Percentiles rank a stretch among this genome's conserved stretches.
Evolutionary conservation across 2,888 invertebrate species (phyloP).

Genomic region (Drosophila paramelanica): DNA sequence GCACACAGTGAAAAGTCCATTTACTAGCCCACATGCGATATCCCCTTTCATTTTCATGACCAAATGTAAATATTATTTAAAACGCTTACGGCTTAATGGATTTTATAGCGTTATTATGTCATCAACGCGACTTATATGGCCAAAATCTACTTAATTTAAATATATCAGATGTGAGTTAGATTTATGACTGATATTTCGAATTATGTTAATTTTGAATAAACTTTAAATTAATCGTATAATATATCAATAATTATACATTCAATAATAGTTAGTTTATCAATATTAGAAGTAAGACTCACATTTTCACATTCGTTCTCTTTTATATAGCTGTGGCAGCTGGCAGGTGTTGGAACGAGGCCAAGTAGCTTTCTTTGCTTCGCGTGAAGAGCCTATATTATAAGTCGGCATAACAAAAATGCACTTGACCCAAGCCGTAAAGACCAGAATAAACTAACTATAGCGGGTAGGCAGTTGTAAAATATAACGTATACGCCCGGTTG

Average conservation of each 20-base stretch:
- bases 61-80: constrained; percentile 45
- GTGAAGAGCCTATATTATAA: background rate
- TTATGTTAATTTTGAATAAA: too few relatives aligned
- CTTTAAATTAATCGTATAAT: too few relatives aligned
- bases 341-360: constrained; percentile 37
- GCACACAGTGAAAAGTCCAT: constrained; percentile 46
- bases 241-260: too few relatives aligned
- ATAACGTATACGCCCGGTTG: constrained; percentile 38
- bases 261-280: too few relatives aligned
- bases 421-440: constrained; percentile 65
- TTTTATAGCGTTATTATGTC: constrained; percentile 52
- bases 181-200: too few relatives aligned
- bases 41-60: constrained; percentile 37
- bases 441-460: constrained; percentile 8
- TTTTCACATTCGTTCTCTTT: too few relatives aligned
- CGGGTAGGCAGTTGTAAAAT: background rate
- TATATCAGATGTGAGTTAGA: background rate
- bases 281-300: too few relatives aligned
- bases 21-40: constrained; percentile 52
- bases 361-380: constrained; percentile 26
- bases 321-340: constrained; percentile 8
- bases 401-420: constrained; percentile 28
- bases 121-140: constrained; percentile 43
- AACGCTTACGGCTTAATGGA: constrained; percentile 39
- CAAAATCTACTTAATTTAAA: constrained; percentile 24